These are phyloP conservation scores for Choristoneura fumiferana DNA, from an alignment of 1,140 invertebrate genomes.

Conservation along the genomic window DNA sequence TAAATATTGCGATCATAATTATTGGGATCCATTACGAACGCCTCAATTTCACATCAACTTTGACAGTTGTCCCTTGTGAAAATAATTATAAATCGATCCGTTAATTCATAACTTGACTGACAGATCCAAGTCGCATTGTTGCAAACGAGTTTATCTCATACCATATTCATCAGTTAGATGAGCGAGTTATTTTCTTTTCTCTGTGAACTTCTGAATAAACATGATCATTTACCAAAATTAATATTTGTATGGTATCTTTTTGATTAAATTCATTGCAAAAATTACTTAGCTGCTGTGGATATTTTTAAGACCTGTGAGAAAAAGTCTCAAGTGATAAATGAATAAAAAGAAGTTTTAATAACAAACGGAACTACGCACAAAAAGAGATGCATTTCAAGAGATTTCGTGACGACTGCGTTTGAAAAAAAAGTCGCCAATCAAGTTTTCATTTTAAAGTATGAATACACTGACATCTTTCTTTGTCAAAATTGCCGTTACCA, in stretches of 20 bases:
- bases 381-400: slow-evolving; percentile 61
- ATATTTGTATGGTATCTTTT: slow-evolving; percentile 16
- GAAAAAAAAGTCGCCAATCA: slow-evolving; percentile 72
- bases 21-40: slow-evolving; percentile 47
- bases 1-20: slow-evolving; percentile 55
- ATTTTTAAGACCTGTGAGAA: slow-evolving; percentile 56
- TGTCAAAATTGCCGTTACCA: slow-evolving; percentile 63
- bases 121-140: slow-evolving; percentile 41
- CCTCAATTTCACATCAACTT: slow-evolving; percentile 55
- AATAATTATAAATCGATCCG: slow-evolving; percentile 36
- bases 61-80: slow-evolving; percentile 39
- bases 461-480: slow-evolving; percentile 60
- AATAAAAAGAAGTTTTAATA: slow-evolving; percentile 47
- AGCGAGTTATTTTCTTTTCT: slow-evolving; percentile 21
- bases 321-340: slow-evolving; percentile 35
- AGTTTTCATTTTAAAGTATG: slow-evolving; percentile 71
- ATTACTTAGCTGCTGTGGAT: slow-evolving; percentile 10
- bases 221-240: slow-evolving; percentile 5
- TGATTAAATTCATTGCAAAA: slow-evolving; percentile 11
- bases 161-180: slow-evolving; percentile 39
- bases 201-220: slow-evolving; percentile 4
- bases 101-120: slow-evolving; percentile 66
- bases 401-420: slow-evolving; percentile 52
- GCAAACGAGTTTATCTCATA: slow-evolving; percentile 56
- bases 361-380: slow-evolving; percentile 38